Conservation (phyloP, 2,888 invertebrate genomes). For the Drosophila atroscutellata region DNA sequence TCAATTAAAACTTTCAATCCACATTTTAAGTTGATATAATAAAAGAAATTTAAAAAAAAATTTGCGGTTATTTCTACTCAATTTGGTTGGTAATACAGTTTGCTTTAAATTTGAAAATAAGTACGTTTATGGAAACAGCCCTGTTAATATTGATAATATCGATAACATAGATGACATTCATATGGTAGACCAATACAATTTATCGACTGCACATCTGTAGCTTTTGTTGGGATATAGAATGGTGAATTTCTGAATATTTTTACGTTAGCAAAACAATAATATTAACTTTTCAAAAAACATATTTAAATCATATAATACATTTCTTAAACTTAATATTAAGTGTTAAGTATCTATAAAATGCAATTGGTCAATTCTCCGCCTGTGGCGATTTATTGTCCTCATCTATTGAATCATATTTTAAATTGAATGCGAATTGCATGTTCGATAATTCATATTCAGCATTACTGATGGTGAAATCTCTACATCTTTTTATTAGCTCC, state of each 20-base stretch:
- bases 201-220: background rate
- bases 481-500: slow-evolving; percentile 23
- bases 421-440: slow-evolving; percentile 28
- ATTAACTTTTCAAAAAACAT: background rate
- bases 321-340: background rate
- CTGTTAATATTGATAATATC: background rate
- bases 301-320: background rate
- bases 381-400: slow-evolving; percentile 9
- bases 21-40: slow-evolving; percentile 8
- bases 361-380: background rate
- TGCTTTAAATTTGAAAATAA: background rate
- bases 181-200: background rate
- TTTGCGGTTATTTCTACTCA: background rate
- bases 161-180: background rate
- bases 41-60: background rate
- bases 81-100: background rate
- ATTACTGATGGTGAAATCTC: slow-evolving; percentile 19
- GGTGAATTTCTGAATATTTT: background rate
- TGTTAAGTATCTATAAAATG: background rate
- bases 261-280: background rate
- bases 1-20: background rate
- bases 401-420: slow-evolving; percentile 35
- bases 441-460: slow-evolving; percentile 11
- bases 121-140: background rate
- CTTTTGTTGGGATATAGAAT: background rate